A percentile compares a stretch with the other conserved stretches of the same genome.
Conservation (phyloP, 2,797 vertebrate genomes). For the Peromyscus melanophrys region DNA sequence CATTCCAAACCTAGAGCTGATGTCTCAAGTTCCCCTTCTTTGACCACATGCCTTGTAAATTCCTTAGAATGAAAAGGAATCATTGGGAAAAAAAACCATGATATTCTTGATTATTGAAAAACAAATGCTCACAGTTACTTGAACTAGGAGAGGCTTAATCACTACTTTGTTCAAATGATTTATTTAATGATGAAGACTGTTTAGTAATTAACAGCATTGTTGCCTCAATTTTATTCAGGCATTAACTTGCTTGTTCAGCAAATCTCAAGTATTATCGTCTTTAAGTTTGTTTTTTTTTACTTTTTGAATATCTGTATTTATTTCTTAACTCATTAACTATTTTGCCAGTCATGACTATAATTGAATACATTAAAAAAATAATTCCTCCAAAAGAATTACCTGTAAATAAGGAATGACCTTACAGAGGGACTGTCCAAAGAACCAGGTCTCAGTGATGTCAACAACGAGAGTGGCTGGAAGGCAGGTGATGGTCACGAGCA, state of each 20-base stretch:
- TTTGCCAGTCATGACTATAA: not conserved
- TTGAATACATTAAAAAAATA: not conserved
- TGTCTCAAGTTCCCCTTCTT: not conserved
- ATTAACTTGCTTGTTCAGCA: not conserved
- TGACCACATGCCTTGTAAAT: not conserved
- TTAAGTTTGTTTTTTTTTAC: not conserved
- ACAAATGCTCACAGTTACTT: not conserved
- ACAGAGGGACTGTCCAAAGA: constrained; percentile 96
- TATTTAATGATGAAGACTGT: not conserved
- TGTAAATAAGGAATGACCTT: constrained; percentile 98
- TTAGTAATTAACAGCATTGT: not conserved
- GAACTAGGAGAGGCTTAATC: not conserved
- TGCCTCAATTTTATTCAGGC: not conserved
- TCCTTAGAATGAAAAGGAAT: not conserved
- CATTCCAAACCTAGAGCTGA: not conserved
- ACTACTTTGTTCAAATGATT: not conserved
- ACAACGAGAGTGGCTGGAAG: constrained; percentile 97
- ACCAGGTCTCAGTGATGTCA: constrained; percentile 99
- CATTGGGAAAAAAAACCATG: not conserved
- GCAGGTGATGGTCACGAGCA: constrained; percentile 98
- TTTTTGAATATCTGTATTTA: not conserved
- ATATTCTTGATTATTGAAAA: not conserved
- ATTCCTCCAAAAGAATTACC: constrained; percentile 88
- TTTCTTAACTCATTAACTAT: not conserved
- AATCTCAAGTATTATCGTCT: not conserved